Evolutionary conservation across 2,113 vertebrate species (phyloP).

Genomic region (Hyaena hyaena): DNA sequence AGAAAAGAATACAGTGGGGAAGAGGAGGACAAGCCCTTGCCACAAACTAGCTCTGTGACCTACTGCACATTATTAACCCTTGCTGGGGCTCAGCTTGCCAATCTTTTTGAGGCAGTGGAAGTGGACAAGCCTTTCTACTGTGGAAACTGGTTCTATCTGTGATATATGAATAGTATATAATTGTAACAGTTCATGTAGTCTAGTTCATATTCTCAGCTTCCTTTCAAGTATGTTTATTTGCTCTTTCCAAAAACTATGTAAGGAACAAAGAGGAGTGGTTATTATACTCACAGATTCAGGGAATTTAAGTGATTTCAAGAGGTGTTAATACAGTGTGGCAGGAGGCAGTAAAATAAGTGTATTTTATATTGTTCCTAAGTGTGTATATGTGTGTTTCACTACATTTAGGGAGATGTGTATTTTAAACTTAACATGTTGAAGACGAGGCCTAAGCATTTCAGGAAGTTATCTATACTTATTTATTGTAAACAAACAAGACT

Average conservation of each 20-base stretch:
- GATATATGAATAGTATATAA: not conserved
- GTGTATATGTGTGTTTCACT: not conserved
- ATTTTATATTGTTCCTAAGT: not conserved
- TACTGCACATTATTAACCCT: fast-evolving
- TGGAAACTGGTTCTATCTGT: not conserved
- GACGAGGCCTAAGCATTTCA: not conserved
- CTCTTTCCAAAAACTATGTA: not conserved
- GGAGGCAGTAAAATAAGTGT: not conserved
- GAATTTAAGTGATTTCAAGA: constrained; percentile 3
- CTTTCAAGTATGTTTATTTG: not conserved
- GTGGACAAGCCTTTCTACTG: not conserved
- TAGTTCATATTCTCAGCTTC: not conserved
- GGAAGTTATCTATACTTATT: not conserved
- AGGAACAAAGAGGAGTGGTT: not conserved
- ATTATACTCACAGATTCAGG: not conserved
- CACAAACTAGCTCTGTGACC: not conserved
- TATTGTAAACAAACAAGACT: not conserved
- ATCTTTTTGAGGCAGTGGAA: not conserved
- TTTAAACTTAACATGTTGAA: not conserved
- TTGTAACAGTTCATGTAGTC: not conserved
- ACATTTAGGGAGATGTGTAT: not conserved
- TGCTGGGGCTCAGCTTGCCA: not conserved
- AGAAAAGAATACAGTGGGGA: not conserved
- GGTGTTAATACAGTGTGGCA: not conserved
- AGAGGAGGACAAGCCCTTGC: not conserved